Evolutionary conservation across 2,113 vertebrate species (phyloP).

Genomic region (Labeo rohita): DNA sequence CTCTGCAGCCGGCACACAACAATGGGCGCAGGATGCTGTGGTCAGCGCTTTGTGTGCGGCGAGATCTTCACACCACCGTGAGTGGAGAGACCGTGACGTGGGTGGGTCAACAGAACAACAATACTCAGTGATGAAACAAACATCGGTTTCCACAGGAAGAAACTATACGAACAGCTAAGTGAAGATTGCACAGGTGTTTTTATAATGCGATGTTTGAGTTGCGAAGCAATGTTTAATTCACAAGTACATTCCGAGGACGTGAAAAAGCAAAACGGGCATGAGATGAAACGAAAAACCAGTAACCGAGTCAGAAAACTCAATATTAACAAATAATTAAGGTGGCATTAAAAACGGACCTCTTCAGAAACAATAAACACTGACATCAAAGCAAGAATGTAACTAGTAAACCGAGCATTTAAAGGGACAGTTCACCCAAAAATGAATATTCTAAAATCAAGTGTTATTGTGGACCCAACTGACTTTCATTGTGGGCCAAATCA

Average conservation of each 20-base stretch:
- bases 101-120: constrained; percentile 26
- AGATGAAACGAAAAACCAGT: not conserved
- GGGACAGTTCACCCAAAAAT: not conserved
- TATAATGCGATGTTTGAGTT: not conserved
- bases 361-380: constrained; percentile 13
- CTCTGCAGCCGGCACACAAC: not conserved
- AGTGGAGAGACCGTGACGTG: constrained; percentile 45
- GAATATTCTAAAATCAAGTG: not conserved
- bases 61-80: constrained; percentile 27
- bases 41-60: not conserved
- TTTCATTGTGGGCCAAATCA: too few species aligned
- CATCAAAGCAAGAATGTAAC: constrained; percentile 4
- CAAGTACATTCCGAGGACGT: not conserved
- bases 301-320: not conserved
- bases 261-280: not conserved
- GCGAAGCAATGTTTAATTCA: not conserved
- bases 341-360: not conserved
- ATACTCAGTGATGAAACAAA: not conserved
- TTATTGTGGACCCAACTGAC: too few species aligned
- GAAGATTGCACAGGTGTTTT: not conserved
- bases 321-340: too few species aligned
- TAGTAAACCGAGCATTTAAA: not conserved
- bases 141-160: not conserved
- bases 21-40: constrained; percentile 40
- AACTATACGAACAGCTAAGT: not conserved